Evolutionary conservation across 2,888 invertebrate genomes (phyloP).

Genomic region (Agrypnus murinus): DNA sequence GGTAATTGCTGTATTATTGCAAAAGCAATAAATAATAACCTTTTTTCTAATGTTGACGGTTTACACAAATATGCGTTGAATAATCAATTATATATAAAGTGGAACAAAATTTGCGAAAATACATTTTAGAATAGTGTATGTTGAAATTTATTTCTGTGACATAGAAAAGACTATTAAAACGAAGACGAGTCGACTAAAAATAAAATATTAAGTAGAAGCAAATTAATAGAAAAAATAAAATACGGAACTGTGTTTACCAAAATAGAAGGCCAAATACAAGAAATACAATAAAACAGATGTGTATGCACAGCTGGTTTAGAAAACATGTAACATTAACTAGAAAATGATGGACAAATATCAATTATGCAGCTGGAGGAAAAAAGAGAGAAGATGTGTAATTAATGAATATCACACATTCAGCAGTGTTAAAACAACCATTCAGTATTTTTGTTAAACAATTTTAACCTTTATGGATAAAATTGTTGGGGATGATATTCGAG

Average conservation of each 20-base stretch:
- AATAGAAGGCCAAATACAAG: conserved; percentile 36
- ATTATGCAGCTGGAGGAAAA: conserved; percentile 23
- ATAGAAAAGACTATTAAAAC: conserved; percentile 2
- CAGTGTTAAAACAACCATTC: conserved; percentile 38
- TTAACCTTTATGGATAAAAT: conserved; percentile 13
- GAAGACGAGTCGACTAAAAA: neutral
- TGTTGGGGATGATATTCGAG: conserved; percentile 8
- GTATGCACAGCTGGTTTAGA: conserved; percentile 50
- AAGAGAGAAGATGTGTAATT: conserved; percentile 50
- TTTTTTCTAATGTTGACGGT: conserved; percentile 9
- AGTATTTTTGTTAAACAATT: conserved; percentile 11
- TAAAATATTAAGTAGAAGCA: too few relatives aligned
- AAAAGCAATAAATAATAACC: conserved; percentile 4
- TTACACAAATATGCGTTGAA: conserved; percentile 17
- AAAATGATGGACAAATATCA: conserved; percentile 41
- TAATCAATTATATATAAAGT: conserved; percentile 31
- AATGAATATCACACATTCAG: conserved; percentile 55
- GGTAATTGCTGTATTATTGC: conserved; percentile 1
- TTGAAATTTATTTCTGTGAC: conserved; percentile 18
- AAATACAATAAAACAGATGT: conserved; percentile 50
- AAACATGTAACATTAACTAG: conserved; percentile 47
- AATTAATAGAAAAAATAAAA: conserved; percentile 18
- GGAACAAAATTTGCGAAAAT: conserved; percentile 25
- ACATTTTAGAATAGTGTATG: neutral
- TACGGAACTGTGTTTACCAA: conserved; percentile 42